Base-by-base conservation (phyloP, 1,140 invertebrate species). In the Rhagoletis pomonella region DNA sequence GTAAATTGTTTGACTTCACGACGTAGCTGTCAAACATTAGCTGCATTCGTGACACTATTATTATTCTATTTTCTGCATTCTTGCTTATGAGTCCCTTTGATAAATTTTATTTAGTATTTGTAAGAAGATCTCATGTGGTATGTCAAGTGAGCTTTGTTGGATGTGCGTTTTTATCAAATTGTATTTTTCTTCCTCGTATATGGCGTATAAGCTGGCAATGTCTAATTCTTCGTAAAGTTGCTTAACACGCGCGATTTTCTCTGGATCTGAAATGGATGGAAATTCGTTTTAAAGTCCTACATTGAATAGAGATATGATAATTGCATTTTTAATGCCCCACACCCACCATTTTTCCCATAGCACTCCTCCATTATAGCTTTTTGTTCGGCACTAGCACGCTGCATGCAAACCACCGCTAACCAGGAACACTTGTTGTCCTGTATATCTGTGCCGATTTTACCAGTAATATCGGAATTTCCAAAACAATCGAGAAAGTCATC, bases 401-500 rank as follows among this genome's bases (percentile, higher is more conserved):
- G 96, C 85, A 99, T 93, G 29, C 98, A 98, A n/a, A 9, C 9
- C 50, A 55, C 50, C 4, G 50, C 50, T 9, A 55, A 55, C 50
- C 50, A 55, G 50, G 4, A 96, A 93, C 99, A 99, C 94, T 99
- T 99, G 50, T 98, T 98, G 90, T 99, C 97, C 93, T 97, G 94
- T 89, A 99, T 99, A 91, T 99, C 99, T 4, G 96, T 98, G 1
- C 97, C 97, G 42, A 96, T 93, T 94, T 99, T 99, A 3, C 98
- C 98, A 6, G 96, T 98, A 0, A 97, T 94, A 39, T 95, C 94
- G 12, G 96, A 95, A 93, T 99, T 96, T 1, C 98, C 98, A 93
- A 97, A 99, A 91, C 97, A 98, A 93, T 99, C 98, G 14, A 99
- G 94, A 92, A 97, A 99, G 92, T 99, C 99, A 94, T 99, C 97